Conservation (phyloP, 2,113 vertebrate species). For the Mastomys natalensis region DNA sequence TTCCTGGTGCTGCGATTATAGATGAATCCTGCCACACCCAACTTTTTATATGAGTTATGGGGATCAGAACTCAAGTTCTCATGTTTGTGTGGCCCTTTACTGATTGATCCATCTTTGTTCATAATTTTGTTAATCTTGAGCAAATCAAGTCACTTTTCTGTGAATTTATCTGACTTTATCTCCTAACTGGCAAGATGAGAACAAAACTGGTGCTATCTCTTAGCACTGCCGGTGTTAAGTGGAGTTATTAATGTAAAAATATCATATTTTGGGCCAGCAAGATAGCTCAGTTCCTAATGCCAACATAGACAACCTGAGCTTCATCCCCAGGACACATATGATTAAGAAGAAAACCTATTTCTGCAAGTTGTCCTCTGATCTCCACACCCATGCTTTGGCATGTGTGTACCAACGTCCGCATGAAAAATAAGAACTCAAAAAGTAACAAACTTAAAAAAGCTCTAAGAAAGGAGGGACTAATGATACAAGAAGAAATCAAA, state of each 20-base stretch:
- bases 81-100: neutral
- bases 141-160: neutral
- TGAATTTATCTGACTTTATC: constrained; percentile 26
- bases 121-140: neutral
- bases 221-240: constrained; percentile 41
- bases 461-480: neutral
- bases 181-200: constrained; percentile 45
- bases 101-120: neutral
- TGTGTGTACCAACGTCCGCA: neutral
- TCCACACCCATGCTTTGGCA: neutral
- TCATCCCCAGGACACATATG: neutral
- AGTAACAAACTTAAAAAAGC: neutral
- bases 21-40: neutral
- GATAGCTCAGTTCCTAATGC: neutral
- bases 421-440: neutral
- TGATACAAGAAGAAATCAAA: neutral
- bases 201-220: constrained; percentile 44
- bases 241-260: constrained; percentile 38
- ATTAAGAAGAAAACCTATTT: neutral
- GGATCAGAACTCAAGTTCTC: neutral
- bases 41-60: neutral
- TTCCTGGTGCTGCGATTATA: too few species aligned
- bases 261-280: neutral
- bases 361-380: neutral
- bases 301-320: neutral